Conservation (phyloP, 2,888 invertebrate genomes). For the Eurytoma californica region DNA sequence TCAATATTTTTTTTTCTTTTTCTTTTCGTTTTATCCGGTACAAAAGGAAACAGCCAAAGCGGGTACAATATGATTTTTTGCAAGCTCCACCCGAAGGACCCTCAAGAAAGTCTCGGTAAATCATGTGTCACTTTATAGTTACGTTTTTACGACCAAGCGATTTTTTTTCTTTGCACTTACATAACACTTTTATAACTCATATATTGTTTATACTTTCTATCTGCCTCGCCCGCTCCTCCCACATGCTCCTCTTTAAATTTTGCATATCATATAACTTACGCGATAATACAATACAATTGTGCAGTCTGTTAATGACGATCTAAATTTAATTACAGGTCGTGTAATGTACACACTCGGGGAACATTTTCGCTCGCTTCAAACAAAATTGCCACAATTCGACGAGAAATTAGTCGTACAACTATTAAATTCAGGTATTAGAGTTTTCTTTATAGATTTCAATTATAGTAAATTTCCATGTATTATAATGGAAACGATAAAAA, state of each 20-base stretch:
- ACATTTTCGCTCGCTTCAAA: conserved; percentile 52
- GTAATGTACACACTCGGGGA: conserved; percentile 49
- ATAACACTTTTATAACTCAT: conserved; percentile 58
- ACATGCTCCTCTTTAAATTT: conserved; percentile 42
- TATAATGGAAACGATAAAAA: conserved; percentile 49
- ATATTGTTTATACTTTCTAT: conserved; percentile 60
- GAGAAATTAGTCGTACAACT: conserved; percentile 44
- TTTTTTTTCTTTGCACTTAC: conserved; percentile 53
- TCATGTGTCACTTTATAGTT: conserved; percentile 16
- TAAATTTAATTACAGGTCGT: conserved; percentile 64
- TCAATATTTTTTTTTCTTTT: conserved; percentile 9
- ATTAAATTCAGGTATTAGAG: conserved; percentile 53
- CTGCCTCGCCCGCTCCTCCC: conserved; percentile 24
- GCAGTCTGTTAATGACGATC: conserved; percentile 64
- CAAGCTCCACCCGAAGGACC: conserved; percentile 43
- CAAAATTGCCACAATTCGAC: conserved; percentile 54
- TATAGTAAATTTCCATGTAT: conserved; percentile 42
- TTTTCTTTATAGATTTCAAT: conserved; percentile 48
- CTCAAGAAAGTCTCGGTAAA: conserved; percentile 33
- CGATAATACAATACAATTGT: conserved; percentile 68
- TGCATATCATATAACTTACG: conserved; percentile 50
- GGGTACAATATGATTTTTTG: conserved; percentile 2
- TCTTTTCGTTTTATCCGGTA: conserved; percentile 1
- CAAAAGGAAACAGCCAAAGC: conserved; percentile 39
- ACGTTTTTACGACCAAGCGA: conserved; percentile 39